Evolutionary conservation across 2,888 invertebrate genomes (phyloP).

Genomic region (Alitta virens): DNA sequence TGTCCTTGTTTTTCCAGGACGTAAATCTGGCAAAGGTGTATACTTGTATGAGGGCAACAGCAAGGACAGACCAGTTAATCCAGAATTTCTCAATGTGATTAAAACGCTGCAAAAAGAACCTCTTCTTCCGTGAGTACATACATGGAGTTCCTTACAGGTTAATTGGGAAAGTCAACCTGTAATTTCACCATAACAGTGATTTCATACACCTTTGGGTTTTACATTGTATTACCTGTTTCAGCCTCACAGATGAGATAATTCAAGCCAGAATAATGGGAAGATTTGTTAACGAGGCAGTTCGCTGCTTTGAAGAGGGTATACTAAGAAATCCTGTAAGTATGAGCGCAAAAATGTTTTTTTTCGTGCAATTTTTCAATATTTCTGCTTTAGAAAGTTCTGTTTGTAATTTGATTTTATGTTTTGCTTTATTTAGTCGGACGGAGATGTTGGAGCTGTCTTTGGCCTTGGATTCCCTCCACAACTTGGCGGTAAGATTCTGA

Average conservation of each 20-base stretch:
- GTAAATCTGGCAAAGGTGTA: slow-evolving; percentile 93
- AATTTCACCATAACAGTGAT: too few relatives aligned
- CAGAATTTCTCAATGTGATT: slow-evolving; percentile 73
- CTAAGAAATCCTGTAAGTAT: slow-evolving; percentile 76
- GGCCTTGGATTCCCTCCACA: slow-evolving; percentile 99
- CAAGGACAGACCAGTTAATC: slow-evolving; percentile 71
- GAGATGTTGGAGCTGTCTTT: slow-evolving; percentile 97
- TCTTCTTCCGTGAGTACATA: slow-evolving; percentile 60
- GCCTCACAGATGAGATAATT: slow-evolving; percentile 66
- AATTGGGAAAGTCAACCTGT: too few relatives aligned
- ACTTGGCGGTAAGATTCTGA: slow-evolving; percentile 67
- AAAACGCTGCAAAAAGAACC: slow-evolving; percentile 80
- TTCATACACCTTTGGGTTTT: too few relatives aligned
- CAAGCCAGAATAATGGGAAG: slow-evolving; percentile 87
- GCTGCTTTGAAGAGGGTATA: slow-evolving; percentile 95
- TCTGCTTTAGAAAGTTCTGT: too few relatives aligned
- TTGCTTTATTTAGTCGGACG: slow-evolving; percentile 71
- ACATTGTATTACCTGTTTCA: slow-evolving; percentile 31
- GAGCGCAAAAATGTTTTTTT: too few relatives aligned
- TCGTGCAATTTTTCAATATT: too few relatives aligned
- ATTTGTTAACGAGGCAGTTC: slow-evolving; percentile 96
- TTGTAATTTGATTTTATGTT: too few relatives aligned
- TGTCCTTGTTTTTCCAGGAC: slow-evolving; percentile 61
- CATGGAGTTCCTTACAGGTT: too few relatives aligned
- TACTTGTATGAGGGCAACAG: slow-evolving; percentile 74